Evolutionary conservation across 2,888 invertebrate genomes (phyloP).

Genomic region (Gisinianus flammeolus): DNA sequence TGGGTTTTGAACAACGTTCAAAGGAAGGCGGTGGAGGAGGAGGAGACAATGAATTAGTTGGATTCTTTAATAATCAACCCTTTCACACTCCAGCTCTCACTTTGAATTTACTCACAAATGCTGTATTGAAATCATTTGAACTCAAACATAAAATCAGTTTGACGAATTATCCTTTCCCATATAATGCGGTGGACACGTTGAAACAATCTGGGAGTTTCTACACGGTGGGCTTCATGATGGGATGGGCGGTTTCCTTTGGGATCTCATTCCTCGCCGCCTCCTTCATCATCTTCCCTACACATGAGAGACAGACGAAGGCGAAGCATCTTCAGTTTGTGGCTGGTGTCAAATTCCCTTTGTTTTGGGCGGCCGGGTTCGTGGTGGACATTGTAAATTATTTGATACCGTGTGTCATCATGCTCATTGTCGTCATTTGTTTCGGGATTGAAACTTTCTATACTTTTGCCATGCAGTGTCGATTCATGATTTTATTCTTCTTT

Average conservation of each 20-base stretch:
- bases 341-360: slow-evolving; percentile 68
- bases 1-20: slow-evolving; percentile 50
- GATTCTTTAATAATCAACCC: slow-evolving; percentile 75
- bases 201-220: slow-evolving; percentile 41
- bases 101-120: slow-evolving; percentile 70
- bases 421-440: slow-evolving; percentile 65
- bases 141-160: slow-evolving; percentile 63
- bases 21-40: background rate
- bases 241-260: slow-evolving; percentile 68
- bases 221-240: slow-evolving; percentile 50
- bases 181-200: slow-evolving; percentile 66
- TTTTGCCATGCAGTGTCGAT: slow-evolving; percentile 38
- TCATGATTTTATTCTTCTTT: slow-evolving; percentile 65
- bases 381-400: slow-evolving; percentile 73
- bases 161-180: slow-evolving; percentile 74
- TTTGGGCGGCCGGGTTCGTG: slow-evolving; percentile 73
- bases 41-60: slow-evolving; percentile 11
- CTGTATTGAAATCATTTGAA: slow-evolving; percentile 65
- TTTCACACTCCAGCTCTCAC: slow-evolving; percentile 75
- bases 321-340: slow-evolving; percentile 74
- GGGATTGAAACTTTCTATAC: slow-evolving; percentile 47
- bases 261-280: slow-evolving; percentile 64
- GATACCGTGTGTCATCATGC: slow-evolving; percentile 66
- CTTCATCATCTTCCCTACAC: slow-evolving; percentile 65
- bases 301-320: slow-evolving; percentile 73